A percentile compares a stretch with the other conserved stretches of the same genome.
phyloP scores from a whole-genome alignment of 2,113 vertebrate genomes.

The Sisor rabdophorus region DNA sequence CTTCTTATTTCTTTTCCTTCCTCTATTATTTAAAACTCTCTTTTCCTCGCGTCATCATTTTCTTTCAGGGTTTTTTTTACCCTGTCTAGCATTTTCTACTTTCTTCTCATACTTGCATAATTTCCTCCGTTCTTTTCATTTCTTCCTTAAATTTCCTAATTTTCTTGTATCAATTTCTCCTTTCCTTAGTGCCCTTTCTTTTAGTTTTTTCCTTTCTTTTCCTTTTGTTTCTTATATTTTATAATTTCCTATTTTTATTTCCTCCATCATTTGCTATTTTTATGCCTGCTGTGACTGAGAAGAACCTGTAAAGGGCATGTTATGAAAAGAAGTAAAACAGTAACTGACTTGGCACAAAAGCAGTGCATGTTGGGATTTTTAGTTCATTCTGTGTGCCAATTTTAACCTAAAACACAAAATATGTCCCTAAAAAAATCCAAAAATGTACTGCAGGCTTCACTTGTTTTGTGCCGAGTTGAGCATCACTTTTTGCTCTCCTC shows the following conservation, averaged over 20 bases:
- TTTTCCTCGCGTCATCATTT: no score
- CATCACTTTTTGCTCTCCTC: conserved; percentile 31
- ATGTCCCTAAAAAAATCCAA: background rate
- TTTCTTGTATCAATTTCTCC: background rate
- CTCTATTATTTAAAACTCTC: no score
- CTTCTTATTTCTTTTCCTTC: no score
- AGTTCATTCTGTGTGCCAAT: background rate
- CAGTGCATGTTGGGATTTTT: conserved; percentile 13
- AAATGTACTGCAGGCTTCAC: background rate
- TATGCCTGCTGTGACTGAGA: background rate
- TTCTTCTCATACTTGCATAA: background rate
- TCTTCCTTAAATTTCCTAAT: background rate
- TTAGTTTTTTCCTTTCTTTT: background rate
- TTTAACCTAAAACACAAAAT: background rate
- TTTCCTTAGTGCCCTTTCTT: no score
- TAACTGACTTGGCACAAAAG: background rate
- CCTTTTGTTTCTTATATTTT: background rate
- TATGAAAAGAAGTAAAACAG: background rate
- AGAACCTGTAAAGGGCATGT: background rate
- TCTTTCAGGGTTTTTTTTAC: no score
- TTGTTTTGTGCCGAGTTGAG: background rate
- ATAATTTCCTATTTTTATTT: background rate
- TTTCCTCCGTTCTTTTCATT: background rate
- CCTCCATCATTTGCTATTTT: background rate
- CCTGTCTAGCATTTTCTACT: background rate